These are phyloP conservation scores for Molanna angustata DNA, from an alignment of 2,888 invertebrate species.

Conservation along the genomic window DNA sequence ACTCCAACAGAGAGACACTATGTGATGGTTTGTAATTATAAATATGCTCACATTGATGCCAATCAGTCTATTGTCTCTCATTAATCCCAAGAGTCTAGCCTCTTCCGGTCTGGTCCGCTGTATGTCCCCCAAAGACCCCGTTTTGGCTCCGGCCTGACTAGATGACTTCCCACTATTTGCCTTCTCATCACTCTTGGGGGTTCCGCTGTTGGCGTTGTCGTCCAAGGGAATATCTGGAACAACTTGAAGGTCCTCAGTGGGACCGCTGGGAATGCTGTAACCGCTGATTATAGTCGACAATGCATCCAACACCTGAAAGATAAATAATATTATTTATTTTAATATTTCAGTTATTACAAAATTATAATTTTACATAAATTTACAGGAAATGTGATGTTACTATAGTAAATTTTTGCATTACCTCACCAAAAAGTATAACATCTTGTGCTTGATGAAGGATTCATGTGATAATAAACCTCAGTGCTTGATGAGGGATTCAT, in stretches of 20 bases:
- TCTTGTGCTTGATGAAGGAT: too few relatives aligned
- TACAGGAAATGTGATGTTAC: too few relatives aligned
- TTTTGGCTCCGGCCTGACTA: neutral
- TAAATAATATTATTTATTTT: neutral
- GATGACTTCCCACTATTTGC: neutral
- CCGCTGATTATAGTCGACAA: slow-evolving; percentile 56
- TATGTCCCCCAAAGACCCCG: neutral
- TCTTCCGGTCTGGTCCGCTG: slow-evolving; percentile 21
- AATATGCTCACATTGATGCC: slow-evolving; percentile 44
- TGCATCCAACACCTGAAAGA: slow-evolving; percentile 53
- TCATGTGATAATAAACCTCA: too few relatives aligned
- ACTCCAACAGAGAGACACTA: too few relatives aligned
- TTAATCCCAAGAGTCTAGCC: slow-evolving; percentile 21
- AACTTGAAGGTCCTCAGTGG: slow-evolving; percentile 54
- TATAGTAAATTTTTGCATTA: too few relatives aligned
- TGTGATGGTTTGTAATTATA: too few relatives aligned
- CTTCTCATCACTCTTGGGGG: slow-evolving; percentile 13
- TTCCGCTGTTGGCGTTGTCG: neutral
- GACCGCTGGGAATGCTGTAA: slow-evolving; percentile 48
- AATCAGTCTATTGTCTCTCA: slow-evolving; percentile 37
- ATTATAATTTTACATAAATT: too few relatives aligned
- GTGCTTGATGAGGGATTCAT: too few relatives aligned
- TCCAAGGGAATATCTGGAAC: slow-evolving; percentile 51
- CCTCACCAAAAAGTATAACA: too few relatives aligned
- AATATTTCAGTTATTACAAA: too few relatives aligned